Base-by-base conservation (phyloP, 1,140 invertebrate species). In the Anastatus disparis region DNA sequence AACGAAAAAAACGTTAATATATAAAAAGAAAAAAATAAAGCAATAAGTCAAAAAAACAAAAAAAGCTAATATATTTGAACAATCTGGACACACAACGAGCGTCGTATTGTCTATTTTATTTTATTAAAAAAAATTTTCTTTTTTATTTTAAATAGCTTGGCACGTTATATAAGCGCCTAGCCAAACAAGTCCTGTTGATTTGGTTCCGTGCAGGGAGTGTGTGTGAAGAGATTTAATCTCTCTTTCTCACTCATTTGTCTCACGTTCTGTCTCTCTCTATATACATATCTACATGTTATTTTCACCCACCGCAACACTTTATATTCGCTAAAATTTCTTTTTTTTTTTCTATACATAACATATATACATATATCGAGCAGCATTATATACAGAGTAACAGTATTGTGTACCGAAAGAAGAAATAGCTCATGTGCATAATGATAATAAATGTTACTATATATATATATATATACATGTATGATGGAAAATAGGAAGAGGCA, bases 121-220 rank as follows among this genome's bases (percentile, higher is more conserved):
- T n/a, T n/a, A 35, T 35, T 35, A 35, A 6, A 35, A 6, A 35
- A 35, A 35, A 6, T 35, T 35, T 40, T 61, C 31, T 64, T n/a
- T n/a, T n/a, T n/a, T n/a, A n/a, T n/a, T n/a, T n/a, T n/a, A n/a
- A n/a, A n/a, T 52, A 38, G 46, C n/a, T 31, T 40, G 29, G 29
- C 6, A 8, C 1, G n/a, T n/a, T n/a, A 56, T 27, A 13, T n/a
- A 22, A 66, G n/a, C 64, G 13, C 26, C 52, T 38, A 46, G 58
- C 44, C 40, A 24, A 77, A 79, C 75, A 75, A 80, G 80, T 84
- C 78, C 77, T 81, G 83, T 84, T 86, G 84, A 86, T 86, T 86
- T 86, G 84, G 84, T 86, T 86, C 81, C 84, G 84, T 85, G 80
- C 84, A 85, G 83, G 83, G 83, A 82, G 76, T 77, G 74, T 80